A percentile compares a stretch with the other conserved stretches of the same genome.
phyloP scores from a whole-genome alignment of 1,140 invertebrate genomes.

The Drosophila tani region DNA sequence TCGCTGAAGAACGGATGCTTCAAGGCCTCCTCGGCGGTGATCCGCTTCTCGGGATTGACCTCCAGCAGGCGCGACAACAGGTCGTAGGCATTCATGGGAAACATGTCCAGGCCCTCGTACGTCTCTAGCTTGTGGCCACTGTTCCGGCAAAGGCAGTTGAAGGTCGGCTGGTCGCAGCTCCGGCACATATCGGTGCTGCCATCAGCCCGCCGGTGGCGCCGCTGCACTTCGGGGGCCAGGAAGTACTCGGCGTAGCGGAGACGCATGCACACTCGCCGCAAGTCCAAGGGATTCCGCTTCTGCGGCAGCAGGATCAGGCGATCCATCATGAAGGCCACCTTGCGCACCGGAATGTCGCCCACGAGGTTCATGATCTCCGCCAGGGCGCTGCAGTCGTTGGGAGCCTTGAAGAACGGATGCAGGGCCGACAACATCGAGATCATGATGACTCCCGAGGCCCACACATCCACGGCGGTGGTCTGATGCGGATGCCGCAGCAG shows the following conservation, averaged over 20 bases:
- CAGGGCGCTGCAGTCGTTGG: conserved; percentile 92
- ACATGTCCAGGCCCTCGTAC: conserved; percentile 69
- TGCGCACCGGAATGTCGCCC: conserved; percentile 89
- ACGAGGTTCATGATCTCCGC: conserved; percentile 94
- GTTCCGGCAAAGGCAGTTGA: conserved; percentile 75
- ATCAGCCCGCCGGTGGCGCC: conserved; percentile 60
- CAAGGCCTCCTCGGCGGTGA: conserved; percentile 98
- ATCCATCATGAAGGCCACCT: conserved; percentile 88
- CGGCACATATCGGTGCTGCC: conserved; percentile 72
- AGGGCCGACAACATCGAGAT: conserved; percentile 91
- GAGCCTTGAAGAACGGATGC: conserved; percentile 94
- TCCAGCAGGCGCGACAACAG: conserved; percentile 99
- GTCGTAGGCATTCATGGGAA: conserved; percentile 92
- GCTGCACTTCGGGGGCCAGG: conserved; percentile 57
- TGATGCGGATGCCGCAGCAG: conserved; percentile 91
- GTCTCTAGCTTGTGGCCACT: conserved; percentile 54
- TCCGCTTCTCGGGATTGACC: conserved; percentile 98
- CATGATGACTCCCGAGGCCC: conserved; percentile 95
- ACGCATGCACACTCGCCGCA: conserved; percentile 86
- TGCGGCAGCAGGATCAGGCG: conserved; percentile 87
- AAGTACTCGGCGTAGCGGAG: conserved; percentile 77
- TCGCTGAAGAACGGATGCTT: conserved; percentile 94
- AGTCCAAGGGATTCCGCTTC: conserved; percentile 85
- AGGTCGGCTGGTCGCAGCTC: conserved; percentile 74
- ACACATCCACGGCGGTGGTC: conserved; percentile 93